Conservation (phyloP, 2,113 vertebrate genomes). For the Ceyx margarethae region DNA sequence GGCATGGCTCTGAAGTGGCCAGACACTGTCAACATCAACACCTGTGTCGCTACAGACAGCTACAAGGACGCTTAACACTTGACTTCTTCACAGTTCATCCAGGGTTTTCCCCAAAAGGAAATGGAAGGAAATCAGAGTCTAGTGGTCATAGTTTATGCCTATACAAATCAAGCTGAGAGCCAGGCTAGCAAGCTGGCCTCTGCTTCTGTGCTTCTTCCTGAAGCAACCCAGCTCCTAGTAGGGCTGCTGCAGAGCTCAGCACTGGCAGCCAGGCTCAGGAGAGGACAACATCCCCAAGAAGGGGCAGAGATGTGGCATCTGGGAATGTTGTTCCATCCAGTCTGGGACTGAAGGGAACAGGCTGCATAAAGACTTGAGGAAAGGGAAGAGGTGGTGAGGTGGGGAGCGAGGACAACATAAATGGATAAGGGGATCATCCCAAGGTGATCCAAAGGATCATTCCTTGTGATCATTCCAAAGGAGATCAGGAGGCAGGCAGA, state of each 20-base stretch:
- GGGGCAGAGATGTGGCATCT: not conserved
- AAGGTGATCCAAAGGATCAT: not conserved
- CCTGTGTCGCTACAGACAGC: not conserved
- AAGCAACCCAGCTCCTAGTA: not conserved
- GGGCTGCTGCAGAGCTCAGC: not conserved
- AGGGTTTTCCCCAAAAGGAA: not conserved
- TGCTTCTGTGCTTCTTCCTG: fast-evolving
- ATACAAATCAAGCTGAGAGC: not conserved
- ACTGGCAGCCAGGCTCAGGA: not conserved
- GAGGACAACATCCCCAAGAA: not conserved
- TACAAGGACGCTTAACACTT: not conserved
- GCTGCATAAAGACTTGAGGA: not conserved
- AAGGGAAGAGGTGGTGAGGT: not conserved
- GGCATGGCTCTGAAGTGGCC: fast-evolving
- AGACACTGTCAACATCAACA: not conserved
- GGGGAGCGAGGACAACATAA: not conserved
- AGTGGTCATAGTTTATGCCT: not conserved
- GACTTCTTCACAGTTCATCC: not conserved
- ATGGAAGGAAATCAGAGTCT: not conserved
- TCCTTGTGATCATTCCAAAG: not conserved
- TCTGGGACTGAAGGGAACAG: not conserved
- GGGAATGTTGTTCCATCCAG: not conserved
- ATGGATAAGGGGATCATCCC: not conserved
- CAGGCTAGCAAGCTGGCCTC: not conserved
- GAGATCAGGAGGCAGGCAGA: not conserved